Evolutionary conservation across 1,140 invertebrate genomes (phyloP), one percentile per base, ranked within the genome.

Genomic region (Atta colombica): DNA sequence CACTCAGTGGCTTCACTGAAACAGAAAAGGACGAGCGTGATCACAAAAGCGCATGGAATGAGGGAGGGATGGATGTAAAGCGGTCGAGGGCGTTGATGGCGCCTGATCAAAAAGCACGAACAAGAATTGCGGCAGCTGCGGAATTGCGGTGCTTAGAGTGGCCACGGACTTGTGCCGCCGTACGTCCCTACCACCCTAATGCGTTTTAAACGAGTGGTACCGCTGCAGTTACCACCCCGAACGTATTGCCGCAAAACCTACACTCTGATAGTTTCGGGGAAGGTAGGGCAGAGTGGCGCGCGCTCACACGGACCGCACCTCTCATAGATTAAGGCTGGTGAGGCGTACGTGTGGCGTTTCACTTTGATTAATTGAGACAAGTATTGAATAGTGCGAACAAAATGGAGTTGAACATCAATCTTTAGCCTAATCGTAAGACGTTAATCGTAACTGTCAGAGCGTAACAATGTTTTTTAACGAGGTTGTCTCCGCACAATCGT

Each of bases 1-100:
- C 97, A 72, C 96, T 96, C 74, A 98, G 92, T 21, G 98, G 98
- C 81, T 97, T 96, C 91, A 98, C 98, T 98, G 87, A 87, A 78
- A 87, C n/a, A 74, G 69, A 60, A 55, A 55, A 51, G 53, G 65
- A 85, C 28, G 69, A 49, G 60, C 55, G 60, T 12, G 39, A 87
- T 53, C 21, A 65, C 63, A 78, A 84, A 51, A 63, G 75, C 69
- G 72, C 31, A 51, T 39, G 14, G 55, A 2, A 0, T 7, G 16
- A 18, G 12, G 60, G 2, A 0, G 39, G 3, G 49, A 39, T 7
- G 28, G 6, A 25, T 18, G 39, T 2, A 3, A n/a, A 39, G 31
- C 8, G 53, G 8, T 21, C n/a, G 65, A 68, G 65, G 53, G 53
- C 51, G 84, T 86, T 86, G 75, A 86, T 86, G 75, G 63, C 49